Evolutionary conservation across 53 echinoderm and acorn worm species (phyloP), one percentile per base, ranked within the genome.

Genomic region (Echinometra lucunter): DNA sequence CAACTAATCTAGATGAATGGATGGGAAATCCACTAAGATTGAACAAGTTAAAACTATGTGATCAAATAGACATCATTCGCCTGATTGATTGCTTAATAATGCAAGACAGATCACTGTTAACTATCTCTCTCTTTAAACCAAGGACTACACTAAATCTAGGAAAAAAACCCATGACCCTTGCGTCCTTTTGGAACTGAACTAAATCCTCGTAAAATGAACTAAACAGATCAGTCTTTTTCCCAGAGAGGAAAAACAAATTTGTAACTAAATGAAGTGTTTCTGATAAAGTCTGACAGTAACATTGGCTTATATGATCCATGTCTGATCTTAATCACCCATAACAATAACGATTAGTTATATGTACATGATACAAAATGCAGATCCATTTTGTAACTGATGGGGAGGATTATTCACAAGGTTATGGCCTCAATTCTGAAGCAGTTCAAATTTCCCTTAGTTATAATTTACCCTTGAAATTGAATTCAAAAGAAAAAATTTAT

Each of bases 61-160:
- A 85, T 85, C 85, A 85, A 85, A 85, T n/a, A 16, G 27, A 85
- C 85, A 85, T 85, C 85, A 11, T 49, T 3, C 0, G 85, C 47
- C 49, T 85, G 85, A 85, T 85, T 85, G 85, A 85, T 85, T 85
- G 49, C 49, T 49, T 85, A 85, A 85, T 85, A 85, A 85, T 85
- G 47, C 85, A 85, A 28, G 85, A 85, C 85, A 53, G 85, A 85
- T 85, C 85, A 47, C 85, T 85, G 85, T 85, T 85, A 49, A 49
- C 85, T n/a, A 85, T 45, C 53, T 30, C 12, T 85, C 28, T 85
- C 30, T 19, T 85, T 49, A 25, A 85, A 49, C 27, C 85, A 21
- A 85, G 30, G 85, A 30, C 49, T 10, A 15, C 11, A 27, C 47
- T 49, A 13, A 85, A 85, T 85, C 85, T 49, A n/a, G 11, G 15